These are phyloP conservation scores for Brassicogethes aeneus DNA, from an alignment of 2,888 invertebrate genomes.

Conservation along the genomic window DNA sequence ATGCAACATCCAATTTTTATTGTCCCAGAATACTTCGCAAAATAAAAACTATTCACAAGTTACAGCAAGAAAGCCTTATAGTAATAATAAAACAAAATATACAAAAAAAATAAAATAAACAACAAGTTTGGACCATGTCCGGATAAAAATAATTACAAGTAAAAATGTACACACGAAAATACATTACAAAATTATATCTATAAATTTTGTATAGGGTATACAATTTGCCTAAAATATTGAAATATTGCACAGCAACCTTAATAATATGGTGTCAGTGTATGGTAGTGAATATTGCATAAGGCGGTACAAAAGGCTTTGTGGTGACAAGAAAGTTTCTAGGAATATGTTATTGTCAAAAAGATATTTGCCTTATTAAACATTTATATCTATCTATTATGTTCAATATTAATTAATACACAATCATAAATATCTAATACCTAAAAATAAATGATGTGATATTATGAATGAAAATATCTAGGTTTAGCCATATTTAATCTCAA, in stretches of 20 bases:
- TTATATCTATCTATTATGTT: too few species aligned
- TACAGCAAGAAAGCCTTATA: conserved; percentile 6
- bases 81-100: conserved; percentile 13
- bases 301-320: neutral
- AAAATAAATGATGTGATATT: too few species aligned
- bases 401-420: too few species aligned
- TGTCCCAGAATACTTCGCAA: conserved; percentile 16
- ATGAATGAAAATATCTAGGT: too few species aligned
- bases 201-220: conserved; percentile 3
- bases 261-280: neutral
- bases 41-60: conserved; percentile 11
- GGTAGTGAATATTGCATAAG: neutral
- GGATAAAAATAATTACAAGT: conserved; percentile 11
- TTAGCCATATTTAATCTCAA: too few species aligned
- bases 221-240: conserved; percentile 1
- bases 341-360: too few species aligned
- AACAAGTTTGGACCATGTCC: neutral
- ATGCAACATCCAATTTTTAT: conserved; percentile 17
- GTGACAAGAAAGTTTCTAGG: neutral
- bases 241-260: conserved; percentile 27
- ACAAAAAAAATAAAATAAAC: conserved; percentile 8
- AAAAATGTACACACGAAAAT: conserved; percentile 12
- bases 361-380: too few species aligned
- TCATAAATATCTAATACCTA: too few species aligned
- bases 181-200: conserved; percentile 10